Conservation (phyloP, 2,888 invertebrate species). For the Julus scandinavius region DNA sequence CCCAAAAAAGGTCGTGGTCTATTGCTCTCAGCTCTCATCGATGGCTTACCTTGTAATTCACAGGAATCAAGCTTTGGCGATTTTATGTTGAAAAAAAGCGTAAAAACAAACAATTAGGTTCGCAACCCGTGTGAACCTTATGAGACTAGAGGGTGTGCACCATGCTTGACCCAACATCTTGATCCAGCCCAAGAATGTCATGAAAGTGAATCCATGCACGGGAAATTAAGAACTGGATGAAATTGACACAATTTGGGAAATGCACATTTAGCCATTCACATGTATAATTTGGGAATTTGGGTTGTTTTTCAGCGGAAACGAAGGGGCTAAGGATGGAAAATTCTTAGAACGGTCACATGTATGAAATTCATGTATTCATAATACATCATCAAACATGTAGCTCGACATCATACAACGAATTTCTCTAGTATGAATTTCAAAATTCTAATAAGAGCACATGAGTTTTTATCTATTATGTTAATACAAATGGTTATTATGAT, state of each 20-base stretch:
- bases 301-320: background rate
- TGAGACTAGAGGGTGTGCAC: background rate
- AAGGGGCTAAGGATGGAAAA: background rate
- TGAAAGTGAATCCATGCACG: background rate
- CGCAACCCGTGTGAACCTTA: background rate
- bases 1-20: background rate
- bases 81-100: background rate
- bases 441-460: too few relatives aligned
- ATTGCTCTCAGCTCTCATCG: background rate
- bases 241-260: background rate
- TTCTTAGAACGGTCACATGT: background rate
- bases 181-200: background rate
- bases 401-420: too few relatives aligned
- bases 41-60: background rate
- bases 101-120: background rate
- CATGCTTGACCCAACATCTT: background rate
- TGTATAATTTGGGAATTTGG: background rate
- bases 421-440: too few relatives aligned
- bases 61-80: constrained; percentile 1
- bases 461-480: too few relatives aligned
- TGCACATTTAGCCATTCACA: background rate
- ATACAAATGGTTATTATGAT: too few relatives aligned
- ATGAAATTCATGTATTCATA: too few relatives aligned
- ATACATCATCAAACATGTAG: too few relatives aligned
- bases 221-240: background rate